Base-by-base conservation (phyloP, 2,797 vertebrate genomes). In the Ptychadena robeensis region DNA sequence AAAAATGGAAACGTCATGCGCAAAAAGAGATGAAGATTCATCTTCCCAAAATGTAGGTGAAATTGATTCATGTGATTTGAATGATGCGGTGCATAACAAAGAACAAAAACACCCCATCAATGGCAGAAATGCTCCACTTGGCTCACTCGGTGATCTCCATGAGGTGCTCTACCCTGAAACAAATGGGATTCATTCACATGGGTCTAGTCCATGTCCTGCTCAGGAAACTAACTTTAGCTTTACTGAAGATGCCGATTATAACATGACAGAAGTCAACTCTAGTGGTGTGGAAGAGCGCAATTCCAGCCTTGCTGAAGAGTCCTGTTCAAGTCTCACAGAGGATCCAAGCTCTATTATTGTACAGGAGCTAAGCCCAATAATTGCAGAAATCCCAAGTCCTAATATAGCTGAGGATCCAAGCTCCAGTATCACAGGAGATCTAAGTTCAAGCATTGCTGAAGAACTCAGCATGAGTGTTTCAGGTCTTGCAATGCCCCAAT, bases 361-460 rank as follows among this genome's bases (percentile, higher is more conserved):
- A 75, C 53, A 64, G 25, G 65, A 75, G 28, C 71, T 44, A 10
- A 85, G 83, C 15, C 72, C 83, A 15, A 76, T 80, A 14, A 66
- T 69, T 12, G 14, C 69, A 12, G 76, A 80, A 69, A 25, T 1
- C 9, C 18, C 61, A 18, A 84, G 76, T 68, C 10, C 70, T 3
- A 44, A 35, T 15, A 8, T 37, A 14, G 25, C 57, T 11, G 78
- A 75, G 18, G 63, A 73, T 7, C 35, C 22, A 18, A 83, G 63
- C 79, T 72, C 61, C 1, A 72, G 57, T 28, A 30, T 59, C 25
- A 32, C 74, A 15, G 82, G 15, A 31, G 65, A 80, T 8, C 71
- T 67, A 27, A 53, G 37, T n/a, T 79, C 71, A 14, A 75, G 35
- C 22, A 28, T 80, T 18, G 14, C 65, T 32, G 75, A 79, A 9